Conservation (phyloP, 2,797 vertebrate genomes). For the Capromys pilorides region DNA sequence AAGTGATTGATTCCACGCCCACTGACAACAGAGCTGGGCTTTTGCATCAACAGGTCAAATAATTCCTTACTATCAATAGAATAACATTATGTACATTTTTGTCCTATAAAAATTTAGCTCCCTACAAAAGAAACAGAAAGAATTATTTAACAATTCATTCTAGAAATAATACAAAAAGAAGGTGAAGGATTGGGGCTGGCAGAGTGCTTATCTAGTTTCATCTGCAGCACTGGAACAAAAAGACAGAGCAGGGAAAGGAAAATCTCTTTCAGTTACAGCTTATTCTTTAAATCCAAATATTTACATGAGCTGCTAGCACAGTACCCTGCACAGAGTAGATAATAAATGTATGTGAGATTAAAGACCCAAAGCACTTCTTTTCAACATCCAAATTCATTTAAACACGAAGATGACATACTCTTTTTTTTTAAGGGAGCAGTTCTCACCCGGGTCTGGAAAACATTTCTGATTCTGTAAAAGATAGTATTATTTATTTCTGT, state of each 20-base stretch:
- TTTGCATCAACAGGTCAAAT: neutral
- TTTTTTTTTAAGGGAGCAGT: neutral
- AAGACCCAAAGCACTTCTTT: neutral
- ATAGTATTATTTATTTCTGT: neutral
- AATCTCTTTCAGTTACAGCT: neutral
- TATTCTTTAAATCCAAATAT: constrained; percentile 17
- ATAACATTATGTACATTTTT: neutral
- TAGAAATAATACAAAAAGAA: neutral
- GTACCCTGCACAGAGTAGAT: neutral
- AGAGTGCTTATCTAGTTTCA: neutral
- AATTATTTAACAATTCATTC: neutral
- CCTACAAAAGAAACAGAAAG: neutral
- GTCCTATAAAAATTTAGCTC: neutral
- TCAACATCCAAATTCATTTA: constrained; percentile 35
- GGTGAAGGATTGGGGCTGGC: neutral
- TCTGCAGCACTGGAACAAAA: neutral
- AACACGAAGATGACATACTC: neutral
- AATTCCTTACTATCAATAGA: neutral
- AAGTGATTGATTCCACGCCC: neutral
- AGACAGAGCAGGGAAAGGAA: neutral
- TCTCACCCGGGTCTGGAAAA: neutral
- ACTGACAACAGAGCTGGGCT: neutral
- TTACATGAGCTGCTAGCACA: neutral
- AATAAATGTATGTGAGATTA: constrained; percentile 4
- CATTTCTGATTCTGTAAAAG: constrained; percentile 36